These are phyloP conservation scores for Pterocles orientalis DNA, from an alignment of 2,113 vertebrate genomes.

Conservation along the genomic window DNA sequence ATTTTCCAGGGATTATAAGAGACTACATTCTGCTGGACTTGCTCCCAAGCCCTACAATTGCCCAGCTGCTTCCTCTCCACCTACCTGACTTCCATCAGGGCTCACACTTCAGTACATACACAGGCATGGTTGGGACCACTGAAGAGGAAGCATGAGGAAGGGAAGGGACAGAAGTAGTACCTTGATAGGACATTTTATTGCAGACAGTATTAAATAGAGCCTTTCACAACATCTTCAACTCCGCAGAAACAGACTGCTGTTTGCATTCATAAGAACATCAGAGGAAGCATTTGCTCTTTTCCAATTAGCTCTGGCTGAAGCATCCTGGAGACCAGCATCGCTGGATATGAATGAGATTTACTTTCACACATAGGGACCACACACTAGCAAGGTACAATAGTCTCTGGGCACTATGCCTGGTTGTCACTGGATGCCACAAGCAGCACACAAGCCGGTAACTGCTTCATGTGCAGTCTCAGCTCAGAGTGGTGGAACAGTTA, in stretches of 20 bases:
- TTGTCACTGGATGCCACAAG: not conserved
- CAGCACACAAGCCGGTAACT: not conserved
- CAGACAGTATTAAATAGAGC: not conserved
- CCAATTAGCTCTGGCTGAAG: not conserved
- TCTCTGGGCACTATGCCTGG: not conserved
- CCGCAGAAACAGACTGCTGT: not conserved
- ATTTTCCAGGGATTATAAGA: not conserved
- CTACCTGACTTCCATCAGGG: not conserved
- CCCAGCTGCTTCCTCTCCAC: accelerated
- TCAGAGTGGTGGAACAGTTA: not conserved
- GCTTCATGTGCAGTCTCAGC: not conserved
- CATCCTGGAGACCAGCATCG: not conserved
- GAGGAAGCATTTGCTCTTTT: not conserved
- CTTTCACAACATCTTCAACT: not conserved
- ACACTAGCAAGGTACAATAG: not conserved
- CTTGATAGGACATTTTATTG: not conserved
- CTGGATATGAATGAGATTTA: not conserved
- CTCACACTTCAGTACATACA: not conserved
- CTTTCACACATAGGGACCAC: not conserved
- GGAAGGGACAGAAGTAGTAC: not conserved
- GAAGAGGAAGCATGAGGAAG: not conserved
- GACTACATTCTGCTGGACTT: not conserved
- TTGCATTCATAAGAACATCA: not conserved
- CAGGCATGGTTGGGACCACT: not conserved
- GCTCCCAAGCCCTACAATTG: accelerated